phyloP scores from a whole-genome alignment of 2,797 vertebrate genomes.

The Micromesistius poutassou region DNA sequence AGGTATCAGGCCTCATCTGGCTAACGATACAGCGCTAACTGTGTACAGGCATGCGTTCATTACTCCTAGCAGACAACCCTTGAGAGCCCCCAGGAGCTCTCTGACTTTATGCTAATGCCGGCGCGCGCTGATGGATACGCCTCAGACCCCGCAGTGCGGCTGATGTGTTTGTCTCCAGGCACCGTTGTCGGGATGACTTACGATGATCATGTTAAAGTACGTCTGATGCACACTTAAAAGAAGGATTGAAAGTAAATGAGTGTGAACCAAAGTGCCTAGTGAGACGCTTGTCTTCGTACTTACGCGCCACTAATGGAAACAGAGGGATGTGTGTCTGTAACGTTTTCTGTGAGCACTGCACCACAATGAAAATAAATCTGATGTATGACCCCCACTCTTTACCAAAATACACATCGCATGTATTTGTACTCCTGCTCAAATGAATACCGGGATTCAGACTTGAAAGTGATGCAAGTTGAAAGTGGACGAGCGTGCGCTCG shows the following conservation, averaged over 20 bases:
- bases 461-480: background rate
- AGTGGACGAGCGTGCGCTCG: background rate
- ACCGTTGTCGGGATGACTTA: slow-evolving; percentile 30
- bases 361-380: background rate
- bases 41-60: slow-evolving; percentile 60
- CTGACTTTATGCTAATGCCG: slow-evolving; percentile 61
- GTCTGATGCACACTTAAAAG: slow-evolving; percentile 12
- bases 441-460: no score
- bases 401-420: no score
- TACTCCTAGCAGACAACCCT: slow-evolving; percentile 42
- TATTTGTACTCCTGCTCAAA: no score
- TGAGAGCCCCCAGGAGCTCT: slow-evolving; percentile 53
- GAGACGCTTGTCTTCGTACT: background rate
- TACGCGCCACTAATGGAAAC: background rate
- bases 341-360: background rate
- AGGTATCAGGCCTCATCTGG: slow-evolving; percentile 66
- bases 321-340: no score
- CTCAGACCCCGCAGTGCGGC: slow-evolving; percentile 45
- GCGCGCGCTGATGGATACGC: slow-evolving; percentile 59
- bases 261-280: background rate
- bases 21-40: slow-evolving; percentile 54
- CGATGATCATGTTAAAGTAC: slow-evolving; percentile 26
- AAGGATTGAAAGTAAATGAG: background rate
- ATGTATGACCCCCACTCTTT: no score
- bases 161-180: slow-evolving; percentile 24